Evolutionary conservation across 2,888 invertebrate species (phyloP).

Genomic region (Flexamia atlantica): DNA sequence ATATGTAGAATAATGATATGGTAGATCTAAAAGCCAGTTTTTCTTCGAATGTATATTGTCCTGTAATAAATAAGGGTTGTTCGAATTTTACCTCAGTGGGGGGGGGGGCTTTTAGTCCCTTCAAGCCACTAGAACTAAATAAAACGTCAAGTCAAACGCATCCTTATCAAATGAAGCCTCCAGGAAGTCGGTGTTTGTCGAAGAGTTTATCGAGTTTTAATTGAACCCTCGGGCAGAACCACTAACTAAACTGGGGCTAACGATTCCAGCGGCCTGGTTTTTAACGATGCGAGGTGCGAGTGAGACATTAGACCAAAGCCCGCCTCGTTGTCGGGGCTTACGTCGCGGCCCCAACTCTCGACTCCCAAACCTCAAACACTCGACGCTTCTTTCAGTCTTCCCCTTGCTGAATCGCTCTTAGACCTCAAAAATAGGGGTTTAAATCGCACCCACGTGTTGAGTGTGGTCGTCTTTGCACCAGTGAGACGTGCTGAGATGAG

Average conservation of each 20-base stretch:
- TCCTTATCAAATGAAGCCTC: too few species aligned
- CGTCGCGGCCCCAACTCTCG: neutral
- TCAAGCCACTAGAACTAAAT: too few species aligned
- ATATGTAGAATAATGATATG: too few species aligned
- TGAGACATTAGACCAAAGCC: neutral
- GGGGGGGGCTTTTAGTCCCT: too few species aligned
- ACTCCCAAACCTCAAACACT: neutral
- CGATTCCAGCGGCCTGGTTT: constrained; percentile 9
- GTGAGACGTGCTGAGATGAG: too few species aligned
- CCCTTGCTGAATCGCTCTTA: neutral
- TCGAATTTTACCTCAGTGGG: too few species aligned
- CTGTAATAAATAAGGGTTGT: too few species aligned
- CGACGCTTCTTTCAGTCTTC: neutral
- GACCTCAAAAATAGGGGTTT: neutral
- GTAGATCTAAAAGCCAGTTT: too few species aligned
- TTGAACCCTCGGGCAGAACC: neutral
- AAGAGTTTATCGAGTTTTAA: neutral
- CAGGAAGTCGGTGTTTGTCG: neutral
- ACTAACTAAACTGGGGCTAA: constrained; percentile 24
- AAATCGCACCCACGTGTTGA: constrained; percentile 21
- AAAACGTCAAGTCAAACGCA: too few species aligned
- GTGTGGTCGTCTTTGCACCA: neutral
- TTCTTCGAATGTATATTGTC: too few species aligned
- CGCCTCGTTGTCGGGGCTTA: constrained; percentile 1
- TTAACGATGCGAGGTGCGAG: constrained; percentile 8